Percentiles rank a stretch among this genome's conserved stretches.
phyloP scores from a whole-genome alignment of 2,113 vertebrate species.

The Nothoprocta perdicaria region DNA sequence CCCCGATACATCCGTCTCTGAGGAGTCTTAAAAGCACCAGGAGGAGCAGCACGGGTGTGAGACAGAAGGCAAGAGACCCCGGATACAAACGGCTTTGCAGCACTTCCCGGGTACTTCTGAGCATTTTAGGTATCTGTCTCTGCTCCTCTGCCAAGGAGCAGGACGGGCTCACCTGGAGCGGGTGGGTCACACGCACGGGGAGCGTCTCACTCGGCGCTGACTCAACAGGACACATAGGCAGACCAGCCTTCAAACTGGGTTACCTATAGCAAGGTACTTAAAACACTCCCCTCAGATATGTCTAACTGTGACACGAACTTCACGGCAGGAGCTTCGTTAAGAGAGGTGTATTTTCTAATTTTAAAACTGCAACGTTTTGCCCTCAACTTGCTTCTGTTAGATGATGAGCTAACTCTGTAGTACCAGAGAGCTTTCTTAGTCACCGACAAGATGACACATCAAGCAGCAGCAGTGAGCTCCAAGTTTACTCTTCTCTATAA shows the following conservation, averaged over 20 bases:
- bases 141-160: not conserved
- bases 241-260: not conserved
- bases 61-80: not conserved
- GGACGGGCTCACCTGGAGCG: slow-evolving; percentile 2
- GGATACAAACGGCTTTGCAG: not conserved
- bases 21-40: slow-evolving; percentile 31
- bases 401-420: not conserved
- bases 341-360: not conserved
- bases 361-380: not conserved
- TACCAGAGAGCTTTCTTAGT: not conserved
- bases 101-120: not conserved
- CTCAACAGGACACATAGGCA: not conserved
- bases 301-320: not conserved
- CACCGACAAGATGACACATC: not conserved
- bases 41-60: not conserved
- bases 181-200: not conserved
- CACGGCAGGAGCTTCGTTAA: not conserved
- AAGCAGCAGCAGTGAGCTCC: not conserved
- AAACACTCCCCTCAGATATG: not conserved
- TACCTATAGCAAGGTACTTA: not conserved
- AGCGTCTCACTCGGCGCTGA: not conserved
- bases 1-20: not conserved
- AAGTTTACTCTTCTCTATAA: not conserved
- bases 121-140: not conserved
- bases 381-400: slow-evolving; percentile 1